phyloP scores from a whole-genome alignment of 2,113 vertebrate genomes.

The Syrmaticus mikado region DNA sequence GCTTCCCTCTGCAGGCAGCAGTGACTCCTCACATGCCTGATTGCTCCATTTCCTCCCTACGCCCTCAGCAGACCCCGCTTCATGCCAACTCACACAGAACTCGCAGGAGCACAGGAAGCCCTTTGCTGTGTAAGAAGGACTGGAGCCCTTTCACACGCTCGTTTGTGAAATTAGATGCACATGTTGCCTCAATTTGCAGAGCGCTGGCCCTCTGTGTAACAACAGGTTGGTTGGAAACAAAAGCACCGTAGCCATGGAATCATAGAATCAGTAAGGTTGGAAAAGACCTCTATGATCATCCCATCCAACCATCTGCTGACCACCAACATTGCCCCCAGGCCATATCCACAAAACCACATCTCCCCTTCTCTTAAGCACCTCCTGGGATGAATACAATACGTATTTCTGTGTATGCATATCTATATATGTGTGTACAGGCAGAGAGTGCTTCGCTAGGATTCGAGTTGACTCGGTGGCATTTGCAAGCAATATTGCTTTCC shows the following conservation, averaged over 20 bases:
- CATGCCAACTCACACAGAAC: slow-evolving; percentile 32
- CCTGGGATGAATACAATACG: not conserved
- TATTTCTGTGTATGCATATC: not conserved
- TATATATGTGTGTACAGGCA: not conserved
- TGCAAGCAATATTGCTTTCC: not conserved
- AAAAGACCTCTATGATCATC: too few relatives aligned
- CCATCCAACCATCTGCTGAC: too few relatives aligned
- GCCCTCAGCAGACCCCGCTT: not conserved
- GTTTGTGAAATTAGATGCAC: slow-evolving; percentile 54
- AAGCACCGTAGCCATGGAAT: not conserved
- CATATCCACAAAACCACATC: too few relatives aligned
- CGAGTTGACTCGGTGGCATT: not conserved
- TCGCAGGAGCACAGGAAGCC: slow-evolving; percentile 25
- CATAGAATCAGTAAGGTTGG: too few relatives aligned
- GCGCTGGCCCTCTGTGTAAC: slow-evolving; percentile 50
- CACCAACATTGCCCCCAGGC: too few relatives aligned
- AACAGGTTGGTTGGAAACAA: slow-evolving; percentile 57
- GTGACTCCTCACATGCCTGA: slow-evolving; percentile 57
- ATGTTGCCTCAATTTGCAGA: slow-evolving; percentile 48
- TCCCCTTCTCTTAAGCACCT: too few relatives aligned
- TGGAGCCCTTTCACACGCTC: slow-evolving; percentile 23
- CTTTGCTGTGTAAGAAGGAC: not conserved
- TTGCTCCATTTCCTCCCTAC: slow-evolving; percentile 63
- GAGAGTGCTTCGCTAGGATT: slow-evolving; percentile 24
- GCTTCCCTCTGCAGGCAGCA: slow-evolving; percentile 15